Evolutionary conservation across 1,140 invertebrate genomes (phyloP), one percentile per base, ranked within the genome.

Genomic region (Dysdera silvatica): DNA sequence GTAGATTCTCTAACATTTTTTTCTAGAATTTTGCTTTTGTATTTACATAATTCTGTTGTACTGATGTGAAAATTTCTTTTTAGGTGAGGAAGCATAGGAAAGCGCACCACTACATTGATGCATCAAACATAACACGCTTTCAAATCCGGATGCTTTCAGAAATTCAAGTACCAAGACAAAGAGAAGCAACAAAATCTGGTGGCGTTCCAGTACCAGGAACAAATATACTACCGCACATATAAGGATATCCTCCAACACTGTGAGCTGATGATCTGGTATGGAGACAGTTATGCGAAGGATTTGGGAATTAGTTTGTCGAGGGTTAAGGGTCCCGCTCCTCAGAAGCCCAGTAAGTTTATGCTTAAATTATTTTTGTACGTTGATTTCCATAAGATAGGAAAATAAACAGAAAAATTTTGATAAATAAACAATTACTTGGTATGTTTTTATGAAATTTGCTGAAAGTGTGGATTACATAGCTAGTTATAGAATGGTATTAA

Each of bases 111-210:
- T 62, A 29, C 26, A 35, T 62, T 24, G 51, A 62, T 20, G 60
- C 43, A 12, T 23, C 1, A 4, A 31, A 31, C 29, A 12, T 28
- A n/a, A n/a, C n/a, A 12, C 4, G 6, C 0, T 10, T 8, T 4
- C 54, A 73, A n/a, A 83, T 83, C 71, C 83, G 82, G 82, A 78
- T 84, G 79, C 75, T 81, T 4, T 83, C 78, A 66, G 79, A n/a
- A n/a, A n/a, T n/a, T 83, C 1, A 83, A 84, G 70, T 83, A 81
- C 70, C 76, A 82, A 1, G 70, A 79, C 24, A 70, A 75, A 60
- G 74, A 74, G 56, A 57, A 63, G 41, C 80, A 82, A 65, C 80
- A 82, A 66, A 83, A 83, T 70, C 69, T 83, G 2, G 70, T 79
- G 4, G 80, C 82, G 0, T 82, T 79, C 67, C 82, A 83, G 70